These are phyloP conservation scores for Chrosomus eos DNA, from an alignment of 2,797 vertebrate genomes.

Conservation along the genomic window DNA sequence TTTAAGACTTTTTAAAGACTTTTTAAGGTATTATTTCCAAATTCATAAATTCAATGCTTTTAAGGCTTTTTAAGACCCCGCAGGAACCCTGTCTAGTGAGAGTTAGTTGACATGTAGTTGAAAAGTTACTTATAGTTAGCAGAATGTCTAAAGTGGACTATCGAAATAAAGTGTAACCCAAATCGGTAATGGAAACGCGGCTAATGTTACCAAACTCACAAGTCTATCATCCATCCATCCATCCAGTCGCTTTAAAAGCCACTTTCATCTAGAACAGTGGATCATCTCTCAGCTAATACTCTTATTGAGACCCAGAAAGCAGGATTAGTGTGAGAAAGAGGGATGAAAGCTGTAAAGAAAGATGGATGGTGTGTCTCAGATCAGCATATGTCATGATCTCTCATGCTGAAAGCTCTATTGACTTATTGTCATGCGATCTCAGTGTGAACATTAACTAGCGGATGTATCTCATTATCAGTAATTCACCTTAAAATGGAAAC, in stretches of 20 bases:
- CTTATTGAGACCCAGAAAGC: background rate
- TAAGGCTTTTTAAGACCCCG: too few relatives aligned
- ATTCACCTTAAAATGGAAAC: constrained; percentile 53
- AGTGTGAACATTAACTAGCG: constrained; percentile 34
- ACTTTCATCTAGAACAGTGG: background rate
- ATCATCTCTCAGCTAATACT: background rate
- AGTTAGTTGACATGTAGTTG: too few relatives aligned
- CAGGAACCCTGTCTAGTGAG: too few relatives aligned
- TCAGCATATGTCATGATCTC: constrained; percentile 27
- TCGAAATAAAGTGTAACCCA: too few relatives aligned
- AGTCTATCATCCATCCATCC: background rate
- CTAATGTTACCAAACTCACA: background rate
- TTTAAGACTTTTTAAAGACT: too few relatives aligned
- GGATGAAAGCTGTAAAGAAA: background rate
- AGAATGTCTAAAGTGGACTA: too few relatives aligned
- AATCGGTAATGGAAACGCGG: too few relatives aligned
- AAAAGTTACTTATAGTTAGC: too few relatives aligned
- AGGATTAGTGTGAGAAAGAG: background rate
- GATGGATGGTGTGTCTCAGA: background rate
- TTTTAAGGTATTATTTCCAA: too few relatives aligned
- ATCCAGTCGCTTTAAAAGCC: background rate
- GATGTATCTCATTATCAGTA: constrained; percentile 49
- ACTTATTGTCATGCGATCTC: constrained; percentile 24
- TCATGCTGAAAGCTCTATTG: constrained; percentile 31
- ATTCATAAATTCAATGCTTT: too few relatives aligned